Evolutionary conservation across 2,797 vertebrate genomes (phyloP), one percentile per base, ranked within the genome.

Genomic region (Sarcoramphus papa): DNA sequence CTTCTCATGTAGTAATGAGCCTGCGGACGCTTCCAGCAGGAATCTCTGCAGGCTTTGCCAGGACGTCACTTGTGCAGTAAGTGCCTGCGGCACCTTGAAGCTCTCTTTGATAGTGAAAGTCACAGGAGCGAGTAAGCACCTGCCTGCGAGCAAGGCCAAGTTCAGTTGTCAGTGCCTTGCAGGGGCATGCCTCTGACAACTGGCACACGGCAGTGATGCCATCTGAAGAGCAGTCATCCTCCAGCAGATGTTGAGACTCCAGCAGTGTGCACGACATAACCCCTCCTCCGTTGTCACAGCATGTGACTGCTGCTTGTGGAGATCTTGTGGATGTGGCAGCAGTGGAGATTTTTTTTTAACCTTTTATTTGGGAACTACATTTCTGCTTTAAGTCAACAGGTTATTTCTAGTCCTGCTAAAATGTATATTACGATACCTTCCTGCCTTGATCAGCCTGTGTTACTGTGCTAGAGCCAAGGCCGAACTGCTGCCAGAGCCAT

Each of bases 61-160:
- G 95, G 84, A 95, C 88, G 62, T 95, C 92, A 83, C 70, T 91
- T 85, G 64, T 86, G 89, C 85, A 70, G 80, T 50, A 70, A 94
- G 35, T 1, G 33, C 96, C 65, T 48, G 85, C 6, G 2, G 92
- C 94, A 73, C 85, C 93, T 21, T 15, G 50, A 75, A 90, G 79
- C 73, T 91, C 33, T 76, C 90, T 93, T 81, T 86, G 84, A 56
- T 87, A 95, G 78, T 94, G 93, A 64, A 97, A 96, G 92, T 94
- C 76, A 50, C 7, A 72, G 89, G 87, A 91, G 80, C 88, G 53
- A 96, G 93, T 91, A 92, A 97, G 72, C 95, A 95, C 92, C 92
- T 95, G 96, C 87, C 93, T 92, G 74, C 27, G 12, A 96, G 88
- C 3, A 9, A 88, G 95, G 92, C 95, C 92, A 80, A 24, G 41